phyloP scores from a whole-genome alignment of 2,113 vertebrate species.

The Ictalurus punctatus region DNA sequence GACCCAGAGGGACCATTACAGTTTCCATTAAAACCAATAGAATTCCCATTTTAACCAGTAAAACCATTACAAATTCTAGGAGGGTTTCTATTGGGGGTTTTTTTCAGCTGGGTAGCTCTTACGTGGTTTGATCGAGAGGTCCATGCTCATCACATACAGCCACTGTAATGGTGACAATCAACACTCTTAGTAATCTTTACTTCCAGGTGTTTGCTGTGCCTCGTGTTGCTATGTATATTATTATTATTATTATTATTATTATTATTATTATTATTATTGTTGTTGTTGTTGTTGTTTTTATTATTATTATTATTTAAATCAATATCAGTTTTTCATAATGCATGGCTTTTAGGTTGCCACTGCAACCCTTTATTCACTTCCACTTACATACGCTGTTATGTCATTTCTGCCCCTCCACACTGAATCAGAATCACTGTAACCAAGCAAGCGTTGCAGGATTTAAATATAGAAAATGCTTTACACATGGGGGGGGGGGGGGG shows the following conservation, averaged over 20 bases:
- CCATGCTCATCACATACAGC: neutral
- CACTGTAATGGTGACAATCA: neutral
- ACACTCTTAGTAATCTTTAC: neutral
- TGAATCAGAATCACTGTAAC: constrained; percentile 70
- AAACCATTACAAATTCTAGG: too few relatives aligned
- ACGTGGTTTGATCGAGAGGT: neutral
- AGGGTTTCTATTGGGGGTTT: too few relatives aligned
- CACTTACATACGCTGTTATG: constrained; percentile 64
- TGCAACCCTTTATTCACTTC: neutral
- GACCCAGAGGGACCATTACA: too few relatives aligned
- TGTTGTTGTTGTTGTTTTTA: neutral
- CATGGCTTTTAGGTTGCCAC: neutral
- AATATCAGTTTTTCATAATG: neutral
- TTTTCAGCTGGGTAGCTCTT: neutral
- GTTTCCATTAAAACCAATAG: too few relatives aligned
- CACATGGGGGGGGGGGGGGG: constrained; percentile 36
- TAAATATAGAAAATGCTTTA: constrained; percentile 59
- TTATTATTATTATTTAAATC: neutral
- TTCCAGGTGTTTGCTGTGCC: neutral
- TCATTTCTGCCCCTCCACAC: constrained; percentile 69
- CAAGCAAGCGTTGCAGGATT: constrained; percentile 59
- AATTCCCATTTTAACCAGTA: too few relatives aligned
- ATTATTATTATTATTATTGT: neutral
- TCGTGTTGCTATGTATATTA: neutral
- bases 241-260: neutral